Evolutionary conservation across 2,888 invertebrate species (phyloP), one percentile per base, ranked within the genome.

Genomic region (Theretra japonica): DNA sequence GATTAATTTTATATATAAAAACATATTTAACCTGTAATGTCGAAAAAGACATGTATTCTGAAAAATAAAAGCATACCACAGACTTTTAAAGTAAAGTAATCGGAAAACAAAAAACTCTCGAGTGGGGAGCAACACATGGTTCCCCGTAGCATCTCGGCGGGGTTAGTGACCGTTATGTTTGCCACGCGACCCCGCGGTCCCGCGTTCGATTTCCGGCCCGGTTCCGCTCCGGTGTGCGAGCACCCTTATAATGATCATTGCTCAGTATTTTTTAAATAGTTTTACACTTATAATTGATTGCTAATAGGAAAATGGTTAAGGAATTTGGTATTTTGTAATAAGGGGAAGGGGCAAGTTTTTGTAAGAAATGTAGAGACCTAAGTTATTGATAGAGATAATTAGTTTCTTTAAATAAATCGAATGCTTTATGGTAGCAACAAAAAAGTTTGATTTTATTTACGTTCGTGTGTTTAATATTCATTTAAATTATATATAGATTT

Each of bases 131-230:
- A 33, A 50, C 50, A 23, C 28, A 50, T 58, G 33, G 53, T 73
- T 69, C 69, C 53, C 70, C 15, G 69, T 72, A 69, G 71, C 71
- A 68, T 73, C 69, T 59, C 69, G 30, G 48, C 62, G 80, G 84
- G 91, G 90, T 91, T 83, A 91, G 80, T 90, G 91, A 90, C 89
- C 91, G 87, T 76, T 82, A 84, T 82, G 83, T 82, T 79, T 79
- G 81, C 80, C 81, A 79, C 81, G 82, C 82, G 81, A 81, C 83
- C 82, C 75, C 82, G 77, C 78, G 80, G 88, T 83, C 83, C 83
- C 83, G 84, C 68, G 86, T 86, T 88, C 88, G 87, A 87, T 88
- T 90, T 91, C 91, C 91, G 89, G 84, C 82, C 80, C 75, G 82
- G 82, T 83, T 82, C 79, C 80, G 81, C 79, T 78, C 75, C 76